phyloP scores from a whole-genome alignment of 2,888 invertebrate genomes.

The Diplolepis rosae region DNA sequence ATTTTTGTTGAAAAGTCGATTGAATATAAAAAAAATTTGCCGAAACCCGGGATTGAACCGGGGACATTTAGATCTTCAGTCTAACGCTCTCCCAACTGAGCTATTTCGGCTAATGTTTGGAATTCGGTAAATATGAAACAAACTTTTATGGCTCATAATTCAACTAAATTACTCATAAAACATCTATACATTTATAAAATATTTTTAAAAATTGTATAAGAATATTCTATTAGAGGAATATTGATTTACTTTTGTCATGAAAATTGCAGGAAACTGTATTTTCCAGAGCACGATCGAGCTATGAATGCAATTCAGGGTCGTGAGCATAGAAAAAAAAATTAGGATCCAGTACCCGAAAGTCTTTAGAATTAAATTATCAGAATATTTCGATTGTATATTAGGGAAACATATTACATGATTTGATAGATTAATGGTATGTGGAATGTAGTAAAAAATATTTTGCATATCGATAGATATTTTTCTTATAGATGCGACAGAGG shows the following conservation, averaged over 20 bases:
- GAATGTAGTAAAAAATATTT: no score
- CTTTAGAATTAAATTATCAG: no score
- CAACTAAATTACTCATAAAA: no score
- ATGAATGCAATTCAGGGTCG: neutral
- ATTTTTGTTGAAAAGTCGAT: neutral
- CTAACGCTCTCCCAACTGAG: constrained; percentile 48
- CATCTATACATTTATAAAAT: neutral
- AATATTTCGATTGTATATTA: no score
- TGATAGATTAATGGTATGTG: no score
- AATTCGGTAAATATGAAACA: neutral
- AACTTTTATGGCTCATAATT: no score
- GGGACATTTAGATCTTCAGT: constrained; percentile 48
- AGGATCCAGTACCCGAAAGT: no score
- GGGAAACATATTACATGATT: no score
- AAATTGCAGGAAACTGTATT: neutral
- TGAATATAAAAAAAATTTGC: constrained; percentile 31
- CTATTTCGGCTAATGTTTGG: constrained; percentile 39
- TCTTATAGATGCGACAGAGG: no score
- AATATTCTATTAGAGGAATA: neutral
- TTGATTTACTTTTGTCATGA: neutral
- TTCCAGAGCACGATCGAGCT: neutral
- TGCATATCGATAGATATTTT: no score
- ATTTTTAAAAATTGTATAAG: neutral
- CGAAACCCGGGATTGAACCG: constrained; percentile 48
- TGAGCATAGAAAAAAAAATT: no score